phyloP scores from a whole-genome alignment of 1,140 invertebrate species.

The Eurosta solidaginis region DNA sequence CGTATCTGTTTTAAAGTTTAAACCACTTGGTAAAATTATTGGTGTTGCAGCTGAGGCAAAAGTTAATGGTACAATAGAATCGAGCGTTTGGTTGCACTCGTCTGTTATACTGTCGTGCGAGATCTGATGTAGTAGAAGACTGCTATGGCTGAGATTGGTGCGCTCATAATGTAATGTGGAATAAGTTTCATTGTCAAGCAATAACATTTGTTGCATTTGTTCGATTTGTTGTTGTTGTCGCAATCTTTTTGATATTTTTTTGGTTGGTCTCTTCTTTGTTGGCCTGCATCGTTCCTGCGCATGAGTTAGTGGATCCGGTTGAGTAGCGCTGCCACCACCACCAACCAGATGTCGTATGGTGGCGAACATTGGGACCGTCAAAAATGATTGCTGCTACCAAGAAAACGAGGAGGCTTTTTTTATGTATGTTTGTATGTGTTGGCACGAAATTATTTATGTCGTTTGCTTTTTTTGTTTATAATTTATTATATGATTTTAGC shows the following conservation, averaged over 20 bases:
- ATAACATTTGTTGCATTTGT: conserved; percentile 13
- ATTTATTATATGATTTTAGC: background rate
- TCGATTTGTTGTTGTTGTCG: conserved; percentile 25
- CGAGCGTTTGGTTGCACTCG: conserved; percentile 26
- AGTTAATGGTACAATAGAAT: conserved; percentile 30
- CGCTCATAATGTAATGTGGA: conserved; percentile 49
- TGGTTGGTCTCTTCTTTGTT: background rate
- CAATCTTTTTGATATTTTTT: conserved; percentile 17
- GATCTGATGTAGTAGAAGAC: conserved; percentile 48
- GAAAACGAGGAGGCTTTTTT: too few species aligned
- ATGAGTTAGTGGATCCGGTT: conserved; percentile 17
- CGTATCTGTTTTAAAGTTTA: background rate
- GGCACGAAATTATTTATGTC: background rate
- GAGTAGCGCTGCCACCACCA: background rate
- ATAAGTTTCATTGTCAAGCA: conserved; percentile 37
- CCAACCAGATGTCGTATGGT: background rate
- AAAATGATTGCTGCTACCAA: too few species aligned
- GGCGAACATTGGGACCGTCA: background rate
- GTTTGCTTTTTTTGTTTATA: background rate
- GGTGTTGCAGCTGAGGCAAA: conserved; percentile 8
- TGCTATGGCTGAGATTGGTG: conserved; percentile 54
- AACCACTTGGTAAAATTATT: background rate
- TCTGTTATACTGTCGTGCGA: conserved; percentile 41
- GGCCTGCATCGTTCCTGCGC: background rate
- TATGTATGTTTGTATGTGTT: background rate